Conservation (phyloP, 2,888 invertebrate genomes). For the Polyommatus icarus region DNA sequence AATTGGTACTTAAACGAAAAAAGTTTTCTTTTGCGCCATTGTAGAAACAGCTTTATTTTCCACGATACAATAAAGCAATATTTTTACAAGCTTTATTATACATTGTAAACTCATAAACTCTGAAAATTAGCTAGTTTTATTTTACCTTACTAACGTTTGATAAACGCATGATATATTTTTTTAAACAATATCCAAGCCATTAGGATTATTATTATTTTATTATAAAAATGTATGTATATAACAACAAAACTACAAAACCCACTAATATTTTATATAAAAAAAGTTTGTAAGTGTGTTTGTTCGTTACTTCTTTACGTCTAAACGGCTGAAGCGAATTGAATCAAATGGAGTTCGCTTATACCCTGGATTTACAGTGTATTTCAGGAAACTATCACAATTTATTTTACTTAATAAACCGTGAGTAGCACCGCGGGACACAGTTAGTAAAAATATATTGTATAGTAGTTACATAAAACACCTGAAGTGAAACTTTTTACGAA, state of each 20-base stretch:
- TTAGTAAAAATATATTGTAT: background rate
- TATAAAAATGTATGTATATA: too few relatives aligned
- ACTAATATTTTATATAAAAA: too few relatives aligned
- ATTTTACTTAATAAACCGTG: too few relatives aligned
- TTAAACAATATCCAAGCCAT: background rate
- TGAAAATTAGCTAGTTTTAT: background rate
- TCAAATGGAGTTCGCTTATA: too few relatives aligned
- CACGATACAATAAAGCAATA: background rate
- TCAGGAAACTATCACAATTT: too few relatives aligned
- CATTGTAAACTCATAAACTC: background rate
- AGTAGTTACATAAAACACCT: background rate
- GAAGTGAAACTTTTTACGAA: constrained; percentile 1
- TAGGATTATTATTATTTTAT: too few relatives aligned
- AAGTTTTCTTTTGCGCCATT: background rate
- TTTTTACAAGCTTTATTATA: background rate
- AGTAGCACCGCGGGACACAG: background rate
- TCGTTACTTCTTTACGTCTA: too few relatives aligned
- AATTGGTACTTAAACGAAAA: background rate
- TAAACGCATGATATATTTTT: background rate
- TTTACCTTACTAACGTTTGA: background rate
- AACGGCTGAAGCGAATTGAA: too few relatives aligned
- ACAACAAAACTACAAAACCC: too few relatives aligned
- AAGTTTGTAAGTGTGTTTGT: too few relatives aligned
- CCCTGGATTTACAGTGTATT: too few relatives aligned
- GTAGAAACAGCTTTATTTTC: background rate